Evolutionary conservation across 2,797 vertebrate genomes (phyloP).

Genomic region (Malurus leucopterus): DNA sequence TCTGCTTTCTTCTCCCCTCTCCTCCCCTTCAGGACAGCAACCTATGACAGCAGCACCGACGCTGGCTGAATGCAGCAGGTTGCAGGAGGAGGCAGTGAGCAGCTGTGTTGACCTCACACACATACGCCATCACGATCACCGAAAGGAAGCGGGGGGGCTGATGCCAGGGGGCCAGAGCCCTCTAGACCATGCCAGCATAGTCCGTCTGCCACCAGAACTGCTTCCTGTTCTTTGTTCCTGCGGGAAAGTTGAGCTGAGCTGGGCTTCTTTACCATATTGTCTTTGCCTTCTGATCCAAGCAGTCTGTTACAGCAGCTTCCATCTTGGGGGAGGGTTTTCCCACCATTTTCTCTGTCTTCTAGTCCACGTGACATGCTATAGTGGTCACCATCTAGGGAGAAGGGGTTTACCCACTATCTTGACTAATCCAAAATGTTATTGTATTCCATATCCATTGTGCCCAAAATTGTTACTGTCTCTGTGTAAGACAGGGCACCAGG

Average conservation of each 20-base stretch:
- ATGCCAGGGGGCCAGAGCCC: fast-evolving
- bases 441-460: neutral
- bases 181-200: neutral
- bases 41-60: neutral
- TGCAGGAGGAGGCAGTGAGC: neutral
- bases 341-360: neutral
- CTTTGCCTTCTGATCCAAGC: neutral
- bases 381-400: neutral
- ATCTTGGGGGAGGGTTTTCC: neutral
- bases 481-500: neutral
- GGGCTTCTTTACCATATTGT: neutral
- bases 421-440: neutral
- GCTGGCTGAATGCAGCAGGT: neutral
- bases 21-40: neutral
- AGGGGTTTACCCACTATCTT: neutral
- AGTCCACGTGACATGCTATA: neutral
- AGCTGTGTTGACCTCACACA: neutral
- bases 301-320: neutral
- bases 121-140: fast-evolving
- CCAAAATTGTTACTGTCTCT: neutral
- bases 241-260: neutral
- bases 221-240: neutral
- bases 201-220: neutral
- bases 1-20: fast-evolving
- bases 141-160: neutral